phyloP scores from a whole-genome alignment of 2,888 invertebrate genomes.

The Harpalus rufipes region DNA sequence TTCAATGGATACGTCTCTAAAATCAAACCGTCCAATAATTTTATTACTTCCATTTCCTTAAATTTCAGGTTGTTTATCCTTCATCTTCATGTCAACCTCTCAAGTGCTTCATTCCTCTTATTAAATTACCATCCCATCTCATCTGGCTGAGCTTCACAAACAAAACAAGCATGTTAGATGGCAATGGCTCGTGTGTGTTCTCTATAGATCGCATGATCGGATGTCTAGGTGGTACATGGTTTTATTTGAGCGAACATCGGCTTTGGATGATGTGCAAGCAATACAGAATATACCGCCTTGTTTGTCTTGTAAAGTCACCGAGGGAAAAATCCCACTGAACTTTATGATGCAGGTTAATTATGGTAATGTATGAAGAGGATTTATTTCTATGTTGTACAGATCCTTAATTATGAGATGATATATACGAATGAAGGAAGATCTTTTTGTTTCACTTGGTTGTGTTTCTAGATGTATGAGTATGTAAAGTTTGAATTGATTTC shows the following conservation, averaged over 20 bases:
- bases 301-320: constrained; percentile 1
- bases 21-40: too few relatives aligned
- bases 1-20: too few relatives aligned
- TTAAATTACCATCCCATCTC: constrained; percentile 16
- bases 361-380: background rate
- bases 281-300: background rate
- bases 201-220: constrained; percentile 19
- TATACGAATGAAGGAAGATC: too few relatives aligned
- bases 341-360: background rate
- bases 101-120: background rate
- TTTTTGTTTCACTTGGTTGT: too few relatives aligned
- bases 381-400: background rate
- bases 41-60: too few relatives aligned
- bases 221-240: constrained; percentile 17
- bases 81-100: too few relatives aligned
- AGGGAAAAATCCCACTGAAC: background rate
- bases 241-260: constrained; percentile 13
- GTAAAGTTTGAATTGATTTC: too few relatives aligned
- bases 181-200: constrained; percentile 23
- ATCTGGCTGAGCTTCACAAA: background rate
- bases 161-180: background rate
- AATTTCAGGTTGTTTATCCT: too few relatives aligned
- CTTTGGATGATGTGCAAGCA: constrained; percentile 11
- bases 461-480: too few relatives aligned
- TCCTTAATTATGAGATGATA: background rate